These are phyloP conservation scores for Brachynemurus nebulosus DNA, from an alignment of 2,888 invertebrate genomes.

Conservation along the genomic window DNA sequence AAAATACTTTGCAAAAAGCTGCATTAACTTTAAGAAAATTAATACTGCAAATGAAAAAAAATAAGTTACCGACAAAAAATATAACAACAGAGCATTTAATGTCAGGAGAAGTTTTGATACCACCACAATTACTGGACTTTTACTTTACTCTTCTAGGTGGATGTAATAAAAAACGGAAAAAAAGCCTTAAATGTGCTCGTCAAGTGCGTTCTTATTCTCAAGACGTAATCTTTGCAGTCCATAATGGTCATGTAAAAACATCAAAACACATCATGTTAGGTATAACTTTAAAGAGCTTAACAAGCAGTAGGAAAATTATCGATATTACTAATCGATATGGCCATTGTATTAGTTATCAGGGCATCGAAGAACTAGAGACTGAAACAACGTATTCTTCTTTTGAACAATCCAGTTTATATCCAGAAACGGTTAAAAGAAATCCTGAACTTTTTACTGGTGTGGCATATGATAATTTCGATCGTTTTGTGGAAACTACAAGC, in stretches of 20 bases:
- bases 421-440: constrained; percentile 16
- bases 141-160: constrained; percentile 13
- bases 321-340: constrained; percentile 24
- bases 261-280: constrained; percentile 22
- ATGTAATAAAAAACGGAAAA: constrained; percentile 10
- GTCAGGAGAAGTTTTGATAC: constrained; percentile 16
- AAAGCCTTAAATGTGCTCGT: constrained; percentile 6
- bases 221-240: constrained; percentile 18
- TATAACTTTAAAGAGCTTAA: constrained; percentile 23
- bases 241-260: constrained; percentile 19
- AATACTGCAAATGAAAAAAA: too few species aligned
- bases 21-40: too few species aligned
- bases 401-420: constrained; percentile 17
- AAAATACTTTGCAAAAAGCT: too few species aligned
- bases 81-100: constrained; percentile 11
- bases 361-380: constrained; percentile 25
- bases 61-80: constrained; percentile 14
- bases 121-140: constrained; percentile 12
- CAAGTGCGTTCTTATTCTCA: constrained; percentile 12
- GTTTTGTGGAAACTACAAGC: constrained; percentile 22
- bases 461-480: constrained; percentile 16
- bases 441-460: constrained; percentile 19
- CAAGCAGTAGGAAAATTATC: constrained; percentile 22
- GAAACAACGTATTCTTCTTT: constrained; percentile 20
- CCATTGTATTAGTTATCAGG: constrained; percentile 22